Evolutionary conservation across 2,113 vertebrate species (phyloP).

Genomic region (Microtus montanus): DNA sequence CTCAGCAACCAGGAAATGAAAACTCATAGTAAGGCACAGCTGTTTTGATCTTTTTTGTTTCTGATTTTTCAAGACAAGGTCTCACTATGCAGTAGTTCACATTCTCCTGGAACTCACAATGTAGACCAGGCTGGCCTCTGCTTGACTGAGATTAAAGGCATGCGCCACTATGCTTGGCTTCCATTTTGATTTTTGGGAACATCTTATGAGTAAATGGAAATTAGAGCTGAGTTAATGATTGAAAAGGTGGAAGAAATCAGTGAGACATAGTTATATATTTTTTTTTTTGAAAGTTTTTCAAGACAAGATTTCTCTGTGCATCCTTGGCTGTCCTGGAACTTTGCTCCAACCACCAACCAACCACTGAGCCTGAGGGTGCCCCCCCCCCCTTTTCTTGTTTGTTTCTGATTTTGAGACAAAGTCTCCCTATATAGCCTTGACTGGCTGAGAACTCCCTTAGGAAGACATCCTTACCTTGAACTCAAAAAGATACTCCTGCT

Average conservation of each 20-base stretch:
- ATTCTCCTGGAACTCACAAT: neutral
- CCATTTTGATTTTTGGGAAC: neutral
- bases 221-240: slow-evolving; percentile 17
- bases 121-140: neutral
- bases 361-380: too few species aligned
- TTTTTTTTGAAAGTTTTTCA: neutral
- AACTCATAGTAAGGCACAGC: neutral
- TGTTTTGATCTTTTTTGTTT: neutral
- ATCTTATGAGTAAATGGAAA: neutral
- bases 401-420: neutral
- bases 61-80: neutral
- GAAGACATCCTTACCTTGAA: neutral
- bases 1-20: neutral
- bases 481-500: neutral
- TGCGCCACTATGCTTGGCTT: neutral
- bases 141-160: neutral
- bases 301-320: neutral
- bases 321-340: neutral
- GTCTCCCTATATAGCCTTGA: neutral
- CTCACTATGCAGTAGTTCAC: neutral
- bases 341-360: too few species aligned
- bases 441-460: neutral
- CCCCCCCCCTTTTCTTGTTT: too few species aligned
- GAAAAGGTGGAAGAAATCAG: neutral
- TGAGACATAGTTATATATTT: neutral